Evolutionary conservation across 2,797 vertebrate genomes (phyloP).

Genomic region (Pseudochirops corinnae): DNA sequence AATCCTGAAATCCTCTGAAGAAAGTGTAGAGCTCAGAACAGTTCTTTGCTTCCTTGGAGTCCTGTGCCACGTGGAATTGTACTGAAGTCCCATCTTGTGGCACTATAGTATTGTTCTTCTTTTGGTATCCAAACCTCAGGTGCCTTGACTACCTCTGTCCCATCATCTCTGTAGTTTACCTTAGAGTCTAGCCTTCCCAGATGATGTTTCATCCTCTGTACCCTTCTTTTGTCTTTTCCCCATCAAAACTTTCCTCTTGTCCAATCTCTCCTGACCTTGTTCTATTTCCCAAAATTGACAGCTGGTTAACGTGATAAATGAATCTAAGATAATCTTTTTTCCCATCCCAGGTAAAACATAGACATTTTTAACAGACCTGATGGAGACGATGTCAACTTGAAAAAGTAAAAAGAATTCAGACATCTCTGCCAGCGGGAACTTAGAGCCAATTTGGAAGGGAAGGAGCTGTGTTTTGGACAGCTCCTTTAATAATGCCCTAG

Average conservation of each 20-base stretch:
- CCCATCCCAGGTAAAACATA: not conserved
- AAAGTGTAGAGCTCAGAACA: not conserved
- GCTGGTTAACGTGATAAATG: not conserved
- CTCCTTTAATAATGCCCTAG: not conserved
- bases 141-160: not conserved
- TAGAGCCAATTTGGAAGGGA: not conserved
- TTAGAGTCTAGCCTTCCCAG: not conserved
- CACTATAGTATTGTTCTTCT: not conserved
- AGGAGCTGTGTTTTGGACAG: not conserved
- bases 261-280: not conserved
- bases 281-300: not conserved
- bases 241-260: not conserved
- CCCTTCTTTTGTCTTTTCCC: not conserved
- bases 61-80: not conserved
- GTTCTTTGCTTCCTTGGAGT: not conserved
- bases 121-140: conserved; percentile 8
- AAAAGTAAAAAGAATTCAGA: conserved; percentile 2
- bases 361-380: conserved; percentile 4
- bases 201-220: not conserved
- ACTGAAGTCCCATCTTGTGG: not conserved
- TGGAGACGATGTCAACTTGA: not conserved
- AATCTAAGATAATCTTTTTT: not conserved
- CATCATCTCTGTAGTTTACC: not conserved
- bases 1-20: not conserved
- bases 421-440: not conserved